phyloP scores from a whole-genome alignment of 2,888 invertebrate species.

The Dioctria linearis region DNA sequence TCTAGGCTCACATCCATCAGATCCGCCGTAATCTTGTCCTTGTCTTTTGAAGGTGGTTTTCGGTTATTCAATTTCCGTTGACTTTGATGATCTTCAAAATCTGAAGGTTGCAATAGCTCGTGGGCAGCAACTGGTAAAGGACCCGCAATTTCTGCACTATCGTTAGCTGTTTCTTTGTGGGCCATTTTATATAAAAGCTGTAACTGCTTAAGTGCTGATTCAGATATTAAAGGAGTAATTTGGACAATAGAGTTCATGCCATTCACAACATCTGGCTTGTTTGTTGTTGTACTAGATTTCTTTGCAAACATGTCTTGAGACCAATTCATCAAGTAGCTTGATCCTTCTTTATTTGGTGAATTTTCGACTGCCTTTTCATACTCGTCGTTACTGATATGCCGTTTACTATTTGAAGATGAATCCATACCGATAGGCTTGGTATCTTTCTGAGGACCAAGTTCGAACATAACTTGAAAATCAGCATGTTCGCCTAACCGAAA shows the following conservation, averaged over 20 bases:
- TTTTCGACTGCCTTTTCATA: slow-evolving; percentile 56
- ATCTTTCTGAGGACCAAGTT: slow-evolving; percentile 84
- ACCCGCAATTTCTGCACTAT: background rate
- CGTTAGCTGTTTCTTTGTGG: background rate
- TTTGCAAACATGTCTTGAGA: slow-evolving; percentile 73
- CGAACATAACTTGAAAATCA: slow-evolving; percentile 83
- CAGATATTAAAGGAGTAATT: slow-evolving; percentile 70
- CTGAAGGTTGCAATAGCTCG: no score
- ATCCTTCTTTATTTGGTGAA: slow-evolving; percentile 71
- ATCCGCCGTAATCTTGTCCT: slow-evolving; percentile 73
- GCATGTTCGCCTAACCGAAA: slow-evolving; percentile 87
- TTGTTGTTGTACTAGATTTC: slow-evolving; percentile 48
- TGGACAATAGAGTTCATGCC: slow-evolving; percentile 71
- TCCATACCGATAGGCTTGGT: slow-evolving; percentile 78
- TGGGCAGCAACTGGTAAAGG: background rate
- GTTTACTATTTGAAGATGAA: slow-evolving; percentile 66
- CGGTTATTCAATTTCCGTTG: background rate
- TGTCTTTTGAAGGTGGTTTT: slow-evolving; percentile 37
- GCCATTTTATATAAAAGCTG: slow-evolving; percentile 65
- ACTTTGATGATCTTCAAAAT: background rate
- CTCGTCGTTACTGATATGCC: slow-evolving; percentile 65
- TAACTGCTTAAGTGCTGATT: slow-evolving; percentile 67
- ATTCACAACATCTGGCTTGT: slow-evolving; percentile 5
- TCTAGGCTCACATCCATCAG: slow-evolving; percentile 75
- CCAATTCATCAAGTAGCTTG: slow-evolving; percentile 77